Percentiles rank a stretch among this genome's conserved stretches.
Evolutionary conservation across 1,140 invertebrate genomes (phyloP).

Genomic region (Nasonia vitripennis): DNA sequence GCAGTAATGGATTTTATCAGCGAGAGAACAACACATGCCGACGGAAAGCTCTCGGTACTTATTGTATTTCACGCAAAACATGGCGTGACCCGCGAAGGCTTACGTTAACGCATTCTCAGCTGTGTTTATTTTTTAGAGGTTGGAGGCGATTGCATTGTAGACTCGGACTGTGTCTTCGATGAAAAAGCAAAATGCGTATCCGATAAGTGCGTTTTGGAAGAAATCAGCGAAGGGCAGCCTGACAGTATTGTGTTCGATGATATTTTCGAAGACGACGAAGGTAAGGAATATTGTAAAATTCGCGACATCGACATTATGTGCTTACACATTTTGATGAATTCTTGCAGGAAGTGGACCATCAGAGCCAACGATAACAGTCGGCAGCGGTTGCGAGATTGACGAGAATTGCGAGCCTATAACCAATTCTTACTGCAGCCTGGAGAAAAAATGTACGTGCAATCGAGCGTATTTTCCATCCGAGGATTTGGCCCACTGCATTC

Average conservation of each 20-base stretch:
- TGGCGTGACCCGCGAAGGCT: too few relatives aligned
- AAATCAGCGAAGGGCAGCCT: background rate
- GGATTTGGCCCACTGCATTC: background rate
- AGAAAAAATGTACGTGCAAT: constrained; percentile 56
- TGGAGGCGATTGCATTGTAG: constrained; percentile 57
- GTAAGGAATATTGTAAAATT: background rate
- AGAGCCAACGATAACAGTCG: background rate
- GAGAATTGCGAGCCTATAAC: constrained; percentile 48
- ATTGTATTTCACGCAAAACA: background rate
- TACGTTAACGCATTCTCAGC: background rate
- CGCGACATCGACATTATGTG: background rate
- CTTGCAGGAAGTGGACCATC: background rate
- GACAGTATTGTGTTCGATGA: too few relatives aligned
- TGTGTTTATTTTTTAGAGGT: constrained; percentile 50
- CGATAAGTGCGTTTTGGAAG: background rate
- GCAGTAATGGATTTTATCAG: constrained; percentile 63
- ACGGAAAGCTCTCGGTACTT: constrained; percentile 57
- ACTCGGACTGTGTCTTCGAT: constrained; percentile 60
- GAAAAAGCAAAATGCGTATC: constrained; percentile 47
- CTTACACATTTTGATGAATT: background rate
- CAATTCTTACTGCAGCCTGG: constrained; percentile 49
- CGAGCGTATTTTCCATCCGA: constrained; percentile 3
- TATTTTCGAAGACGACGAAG: background rate
- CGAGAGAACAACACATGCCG: constrained; percentile 65
- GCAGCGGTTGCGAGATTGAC: constrained; percentile 42